Evolutionary conservation across 2,888 invertebrate species (phyloP).

Genomic region (Sarcophaga subvicina): DNA sequence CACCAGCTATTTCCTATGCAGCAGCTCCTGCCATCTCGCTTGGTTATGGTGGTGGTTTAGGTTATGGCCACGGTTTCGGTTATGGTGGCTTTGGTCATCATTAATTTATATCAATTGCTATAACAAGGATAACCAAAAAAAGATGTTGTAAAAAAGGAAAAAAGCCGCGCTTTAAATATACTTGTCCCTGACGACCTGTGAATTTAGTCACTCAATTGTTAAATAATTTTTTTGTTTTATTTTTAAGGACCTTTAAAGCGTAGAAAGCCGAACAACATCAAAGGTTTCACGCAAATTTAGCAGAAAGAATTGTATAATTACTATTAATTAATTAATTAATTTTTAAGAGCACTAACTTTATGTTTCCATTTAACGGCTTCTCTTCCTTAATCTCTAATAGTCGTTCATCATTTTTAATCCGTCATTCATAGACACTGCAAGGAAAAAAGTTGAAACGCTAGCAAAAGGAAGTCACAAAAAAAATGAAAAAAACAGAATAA

Average conservation of each 20-base stretch:
- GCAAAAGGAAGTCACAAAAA: neutral
- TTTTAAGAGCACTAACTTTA: conserved; percentile 52
- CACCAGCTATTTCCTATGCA: conserved; percentile 74
- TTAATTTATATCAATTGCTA: conserved; percentile 9
- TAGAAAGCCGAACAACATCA: neutral
- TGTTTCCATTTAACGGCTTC: conserved; percentile 19
- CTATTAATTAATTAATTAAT: neutral
- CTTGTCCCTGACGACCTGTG: conserved; percentile 46
- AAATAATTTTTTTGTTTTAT: conserved; percentile 3
- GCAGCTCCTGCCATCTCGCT: conserved; percentile 65
- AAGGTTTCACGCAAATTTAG: neutral
- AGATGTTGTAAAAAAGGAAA: neutral
- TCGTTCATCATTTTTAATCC: neutral
- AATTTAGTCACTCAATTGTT: conserved; percentile 48
- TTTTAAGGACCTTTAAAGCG: neutral
- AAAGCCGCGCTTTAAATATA: conserved; percentile 35
- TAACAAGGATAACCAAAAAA: neutral
- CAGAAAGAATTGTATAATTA: conserved; percentile 14
- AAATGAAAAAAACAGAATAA: neutral
- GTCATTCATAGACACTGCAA: neutral
- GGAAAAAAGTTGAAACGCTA: neutral
- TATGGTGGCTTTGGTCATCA: conserved; percentile 70
- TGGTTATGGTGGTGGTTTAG: conserved; percentile 68
- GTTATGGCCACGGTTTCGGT: conserved; percentile 66
- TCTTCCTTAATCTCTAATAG: neutral